Evolutionary conservation across 1,140 invertebrate genomes (phyloP).

Genomic region (Cheumatopsyche charites): DNA sequence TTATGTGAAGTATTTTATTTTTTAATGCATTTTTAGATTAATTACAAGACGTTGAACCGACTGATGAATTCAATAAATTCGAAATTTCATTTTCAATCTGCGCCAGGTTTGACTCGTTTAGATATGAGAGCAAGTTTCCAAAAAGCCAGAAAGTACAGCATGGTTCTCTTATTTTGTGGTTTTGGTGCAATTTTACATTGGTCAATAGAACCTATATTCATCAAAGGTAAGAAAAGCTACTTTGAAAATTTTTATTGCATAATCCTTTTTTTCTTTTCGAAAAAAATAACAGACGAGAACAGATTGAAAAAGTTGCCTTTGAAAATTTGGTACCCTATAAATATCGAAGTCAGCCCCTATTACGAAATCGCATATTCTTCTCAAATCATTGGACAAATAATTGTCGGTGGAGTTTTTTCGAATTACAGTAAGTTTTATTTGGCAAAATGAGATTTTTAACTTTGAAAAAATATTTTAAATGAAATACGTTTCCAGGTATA

Average conservation of each 20-base stretch:
- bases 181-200: conserved; percentile 32
- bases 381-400: conserved; percentile 43
- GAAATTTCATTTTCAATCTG: conserved; percentile 36
- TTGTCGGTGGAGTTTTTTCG: conserved; percentile 33
- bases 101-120: conserved; percentile 37
- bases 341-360: conserved; percentile 34
- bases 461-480: neutral
- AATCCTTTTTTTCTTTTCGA: neutral
- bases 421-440: conserved; percentile 38
- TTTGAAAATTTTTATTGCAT: neutral
- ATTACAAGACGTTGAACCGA: conserved; percentile 1
- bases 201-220: conserved; percentile 27
- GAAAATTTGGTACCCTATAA: conserved; percentile 45
- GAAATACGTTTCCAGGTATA: conserved; percentile 40
- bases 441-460: too few species aligned
- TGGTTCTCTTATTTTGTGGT: conserved; percentile 28
- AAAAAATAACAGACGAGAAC: neutral
- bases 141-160: conserved; percentile 36
- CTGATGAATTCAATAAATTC: conserved; percentile 31
- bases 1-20: neutral
- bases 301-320: conserved; percentile 33
- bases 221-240: neutral
- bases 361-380: conserved; percentile 42
- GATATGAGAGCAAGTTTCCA: conserved; percentile 39
- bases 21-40: conserved; percentile 25